These are phyloP conservation scores for Enteromius argenteus DNA, from an alignment of 2,797 vertebrate species.

Conservation along the genomic window DNA sequence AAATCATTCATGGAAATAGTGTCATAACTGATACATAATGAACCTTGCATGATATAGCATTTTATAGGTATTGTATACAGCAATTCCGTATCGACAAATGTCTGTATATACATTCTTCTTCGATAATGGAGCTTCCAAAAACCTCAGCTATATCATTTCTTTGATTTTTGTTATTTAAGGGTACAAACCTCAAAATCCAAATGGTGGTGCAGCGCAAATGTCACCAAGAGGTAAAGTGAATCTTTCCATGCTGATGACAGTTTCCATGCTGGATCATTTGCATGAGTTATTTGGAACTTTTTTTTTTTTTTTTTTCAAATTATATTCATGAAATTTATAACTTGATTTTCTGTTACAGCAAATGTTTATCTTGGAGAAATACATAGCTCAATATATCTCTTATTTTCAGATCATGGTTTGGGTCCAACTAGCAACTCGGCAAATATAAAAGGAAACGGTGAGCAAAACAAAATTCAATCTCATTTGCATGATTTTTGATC, in stretches of 20 bases:
- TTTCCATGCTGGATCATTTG: background rate
- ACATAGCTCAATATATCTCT: background rate
- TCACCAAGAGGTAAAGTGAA: constrained; percentile 43
- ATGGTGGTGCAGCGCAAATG: constrained; percentile 33
- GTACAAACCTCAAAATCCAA: constrained; percentile 37
- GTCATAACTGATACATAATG: background rate
- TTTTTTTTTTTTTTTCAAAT: background rate
- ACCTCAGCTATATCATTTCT: background rate
- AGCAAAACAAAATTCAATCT: background rate
- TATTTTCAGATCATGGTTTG: constrained; percentile 48
- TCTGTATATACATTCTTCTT: background rate
- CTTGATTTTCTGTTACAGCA: background rate
- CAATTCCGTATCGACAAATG: background rate
- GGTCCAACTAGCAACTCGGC: constrained; percentile 27
- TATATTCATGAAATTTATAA: background rate
- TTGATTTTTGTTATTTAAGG: constrained; percentile 35
- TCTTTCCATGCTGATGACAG: background rate
- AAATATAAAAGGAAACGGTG: constrained; percentile 53
- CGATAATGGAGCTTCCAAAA: background rate
- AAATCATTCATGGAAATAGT: background rate
- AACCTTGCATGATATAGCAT: background rate
- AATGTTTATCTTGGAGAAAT: background rate
- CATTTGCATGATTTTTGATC: background rate
- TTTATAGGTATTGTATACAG: background rate
- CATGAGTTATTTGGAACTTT: background rate